Base-by-base conservation (phyloP, 2,888 invertebrate species). In the Diaphora mendica region DNA sequence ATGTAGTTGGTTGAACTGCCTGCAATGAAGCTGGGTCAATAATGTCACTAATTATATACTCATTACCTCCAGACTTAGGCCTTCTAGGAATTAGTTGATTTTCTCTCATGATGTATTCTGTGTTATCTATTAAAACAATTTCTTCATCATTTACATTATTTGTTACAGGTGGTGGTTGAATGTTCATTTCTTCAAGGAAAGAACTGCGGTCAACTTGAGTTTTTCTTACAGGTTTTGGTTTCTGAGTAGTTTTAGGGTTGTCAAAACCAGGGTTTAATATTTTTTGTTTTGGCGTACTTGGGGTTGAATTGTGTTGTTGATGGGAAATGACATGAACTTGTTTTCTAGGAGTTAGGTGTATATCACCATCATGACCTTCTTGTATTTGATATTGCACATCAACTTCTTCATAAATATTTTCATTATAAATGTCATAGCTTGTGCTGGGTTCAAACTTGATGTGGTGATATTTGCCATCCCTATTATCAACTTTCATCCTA, bases 101-200 rank as follows among this genome's bases (percentile, higher is more conserved):
- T 78, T 93, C 88, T 82, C 87, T 92, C 82, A 96, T 88, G 75
- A 97, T 92, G 84, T 96, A 97, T 89, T 97, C 96, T 85, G 94
- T 95, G 65, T 97, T 96, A 83, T 97, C 97, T 76, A 97, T 92
- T 33, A 97, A 92, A 65, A 97, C 91, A 80, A 93, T 89, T 83
- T 93, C 92, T 78, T 88, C 82, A 59, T 85, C 82, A 74, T 79
- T 84, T 66, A 83, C 66, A 35, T 69, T 33, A 33, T 70, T 39
- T 39, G 59, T 13, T 44, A 4, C 77, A 70, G 84, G 78, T 74
- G 72, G 68, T 66, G 83, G 77, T 69, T 83, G 72, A 66, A 83
- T 79, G 78, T 81, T 81, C 1, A 81, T 80, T 68, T 91, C 89
- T 85, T 89, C 89, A 77, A 87, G 78, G 75, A 84, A 88, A 72